These are phyloP conservation scores for Tetraodon nigroviridis DNA, from an alignment of 2,113 vertebrate species.

Conservation along the genomic window DNA sequence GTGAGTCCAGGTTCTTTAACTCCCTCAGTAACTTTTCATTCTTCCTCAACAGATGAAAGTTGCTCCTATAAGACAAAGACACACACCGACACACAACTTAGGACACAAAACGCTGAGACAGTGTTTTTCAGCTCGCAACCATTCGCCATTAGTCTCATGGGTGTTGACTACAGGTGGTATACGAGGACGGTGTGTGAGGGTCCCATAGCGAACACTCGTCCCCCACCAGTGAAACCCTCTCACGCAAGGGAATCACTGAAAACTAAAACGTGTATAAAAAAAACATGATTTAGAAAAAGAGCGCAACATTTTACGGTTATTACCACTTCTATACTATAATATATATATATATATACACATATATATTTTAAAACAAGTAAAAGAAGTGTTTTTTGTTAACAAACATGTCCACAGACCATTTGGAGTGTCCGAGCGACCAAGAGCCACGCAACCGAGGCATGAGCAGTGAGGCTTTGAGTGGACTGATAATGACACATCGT, in stretches of 20 bases:
- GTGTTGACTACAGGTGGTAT: too few species aligned
- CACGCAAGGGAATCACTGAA: too few species aligned
- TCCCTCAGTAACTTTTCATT: slow-evolving; percentile 97
- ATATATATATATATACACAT: too few species aligned
- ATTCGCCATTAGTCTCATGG: neutral
- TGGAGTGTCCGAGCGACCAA: slow-evolving; percentile 36
- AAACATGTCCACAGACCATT: slow-evolving; percentile 12
- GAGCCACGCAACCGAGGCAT: slow-evolving; percentile 40
- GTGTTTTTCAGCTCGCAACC: neutral
- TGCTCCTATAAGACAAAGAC: slow-evolving; percentile 77
- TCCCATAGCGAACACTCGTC: too few species aligned
- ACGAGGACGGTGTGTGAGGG: too few species aligned
- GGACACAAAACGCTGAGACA: neutral
- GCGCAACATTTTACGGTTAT: neutral
- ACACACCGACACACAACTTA: neutral
- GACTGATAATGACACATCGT: slow-evolving; percentile 65
- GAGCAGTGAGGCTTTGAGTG: slow-evolving; percentile 46
- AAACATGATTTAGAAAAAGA: neutral
- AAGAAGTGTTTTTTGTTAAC: slow-evolving; percentile 28
- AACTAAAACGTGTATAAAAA: too few species aligned
- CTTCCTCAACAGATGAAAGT: slow-evolving; percentile 96
- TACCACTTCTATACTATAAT: slow-evolving; percentile 1
- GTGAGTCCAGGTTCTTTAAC: slow-evolving; percentile 95
- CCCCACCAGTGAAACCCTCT: too few species aligned
- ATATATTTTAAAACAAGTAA: slow-evolving; percentile 6